Conservation (phyloP, 2,113 vertebrate species). For the Rhineura floridana region DNA sequence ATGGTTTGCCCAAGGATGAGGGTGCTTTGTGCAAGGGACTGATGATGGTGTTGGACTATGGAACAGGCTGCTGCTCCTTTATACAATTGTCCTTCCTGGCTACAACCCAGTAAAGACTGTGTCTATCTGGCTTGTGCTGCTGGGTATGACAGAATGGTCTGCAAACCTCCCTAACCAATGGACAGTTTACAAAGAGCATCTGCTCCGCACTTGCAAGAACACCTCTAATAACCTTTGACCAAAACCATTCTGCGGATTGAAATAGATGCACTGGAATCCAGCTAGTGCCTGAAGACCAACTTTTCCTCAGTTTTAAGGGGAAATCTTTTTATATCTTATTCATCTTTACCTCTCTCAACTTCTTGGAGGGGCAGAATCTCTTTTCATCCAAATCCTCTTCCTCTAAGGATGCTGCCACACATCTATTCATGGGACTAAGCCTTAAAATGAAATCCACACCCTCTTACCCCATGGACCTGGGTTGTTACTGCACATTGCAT, state of each 20-base stretch:
- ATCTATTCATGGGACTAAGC: constrained; percentile 69
- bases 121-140: background rate
- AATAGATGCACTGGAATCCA: constrained; percentile 60
- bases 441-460: constrained; percentile 62
- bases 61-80: constrained; percentile 34
- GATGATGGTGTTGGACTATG: background rate
- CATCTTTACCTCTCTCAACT: constrained; percentile 69
- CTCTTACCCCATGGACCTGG: constrained; percentile 48
- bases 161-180: constrained; percentile 4
- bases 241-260: constrained; percentile 30
- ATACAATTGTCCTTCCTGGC: constrained; percentile 23
- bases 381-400: constrained; percentile 51
- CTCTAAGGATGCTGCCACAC: constrained; percentile 57
- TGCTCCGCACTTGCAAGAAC: constrained; percentile 23
- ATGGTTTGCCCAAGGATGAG: background rate
- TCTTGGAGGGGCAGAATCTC: constrained; percentile 63
- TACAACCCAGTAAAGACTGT: background rate
- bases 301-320: constrained; percentile 73
- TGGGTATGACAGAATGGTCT: background rate
- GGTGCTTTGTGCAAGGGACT: background rate
- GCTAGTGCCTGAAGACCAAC: constrained; percentile 50
- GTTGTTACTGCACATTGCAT: constrained; percentile 42
- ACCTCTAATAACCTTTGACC: background rate
- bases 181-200: accelerated
- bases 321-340: constrained; percentile 48